A percentile compares a stretch with the other conserved stretches of the same genome.
Evolutionary conservation across 2,888 invertebrate genomes (phyloP).

Genomic region (Adineta ricciae): DNA sequence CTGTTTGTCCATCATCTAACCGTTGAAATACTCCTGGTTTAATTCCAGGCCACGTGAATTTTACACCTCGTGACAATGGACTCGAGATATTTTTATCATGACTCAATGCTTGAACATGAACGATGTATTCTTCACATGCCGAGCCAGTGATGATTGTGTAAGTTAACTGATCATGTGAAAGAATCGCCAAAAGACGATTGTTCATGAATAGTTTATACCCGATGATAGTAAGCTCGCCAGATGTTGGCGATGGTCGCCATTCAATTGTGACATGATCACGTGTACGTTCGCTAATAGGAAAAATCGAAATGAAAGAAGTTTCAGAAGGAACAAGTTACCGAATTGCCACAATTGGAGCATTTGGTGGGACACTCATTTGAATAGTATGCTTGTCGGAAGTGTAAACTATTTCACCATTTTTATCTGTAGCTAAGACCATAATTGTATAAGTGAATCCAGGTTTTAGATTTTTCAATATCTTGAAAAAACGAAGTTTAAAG

Average conservation of each 20-base stretch:
- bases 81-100: slow-evolving; percentile 43
- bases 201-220: slow-evolving; percentile 50
- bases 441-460: background rate
- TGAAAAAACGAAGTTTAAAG: too few relatives aligned
- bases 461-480: background rate
- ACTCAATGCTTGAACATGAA: slow-evolving; percentile 49
- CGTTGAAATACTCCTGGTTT: slow-evolving; percentile 41
- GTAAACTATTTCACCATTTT: background rate
- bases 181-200: slow-evolving; percentile 44
- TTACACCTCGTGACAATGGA: slow-evolving; percentile 47
- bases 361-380: background rate
- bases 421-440: background rate
- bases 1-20: background rate
- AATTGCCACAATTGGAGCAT: slow-evolving; percentile 8
- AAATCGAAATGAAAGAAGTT: background rate
- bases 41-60: slow-evolving; percentile 48
- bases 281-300: background rate
- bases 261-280: slow-evolving; percentile 44
- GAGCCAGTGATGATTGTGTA: slow-evolving; percentile 46
- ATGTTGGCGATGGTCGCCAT: slow-evolving; percentile 47
- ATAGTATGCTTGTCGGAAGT: background rate
- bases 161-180: slow-evolving; percentile 43
- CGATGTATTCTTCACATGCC: slow-evolving; percentile 48
- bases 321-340: background rate
- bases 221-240: slow-evolving; percentile 46